Conservation (phyloP, 1,140 invertebrate genomes). For the Dryas iulia region DNA sequence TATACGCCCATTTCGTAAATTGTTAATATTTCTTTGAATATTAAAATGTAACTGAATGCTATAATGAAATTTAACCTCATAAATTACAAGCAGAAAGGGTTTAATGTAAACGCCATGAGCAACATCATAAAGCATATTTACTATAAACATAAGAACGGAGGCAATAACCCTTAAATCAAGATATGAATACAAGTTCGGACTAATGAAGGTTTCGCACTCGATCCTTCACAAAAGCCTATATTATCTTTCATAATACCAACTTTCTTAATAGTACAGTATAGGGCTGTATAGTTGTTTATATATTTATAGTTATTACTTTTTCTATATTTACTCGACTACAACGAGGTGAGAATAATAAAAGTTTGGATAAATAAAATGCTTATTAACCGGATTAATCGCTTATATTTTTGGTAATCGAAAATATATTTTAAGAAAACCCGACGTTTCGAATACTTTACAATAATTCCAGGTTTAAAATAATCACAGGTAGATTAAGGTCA, state of each 20-base stretch:
- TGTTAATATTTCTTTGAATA: too few species aligned
- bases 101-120: neutral
- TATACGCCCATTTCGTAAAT: too few species aligned
- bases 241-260: conserved; percentile 32
- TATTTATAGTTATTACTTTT: too few species aligned
- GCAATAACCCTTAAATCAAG: conserved; percentile 40
- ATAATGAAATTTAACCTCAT: conserved; percentile 4
- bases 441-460: too few species aligned
- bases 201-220: conserved; percentile 40
- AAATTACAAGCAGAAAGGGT: conserved; percentile 4
- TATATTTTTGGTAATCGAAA: too few species aligned
- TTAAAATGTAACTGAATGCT: too few species aligned
- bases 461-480: too few species aligned
- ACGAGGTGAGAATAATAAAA: neutral
- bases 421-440: too few species aligned
- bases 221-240: conserved; percentile 32
- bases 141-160: conserved; percentile 20
- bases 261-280: conserved; percentile 19
- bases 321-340: neutral
- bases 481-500: too few species aligned
- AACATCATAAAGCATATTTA: conserved; percentile 8
- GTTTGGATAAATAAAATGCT: too few species aligned
- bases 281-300: too few species aligned
- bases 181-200: conserved; percentile 45
- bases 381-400: too few species aligned